A percentile compares a stretch with the other conserved stretches of the same genome.
Evolutionary conservation across 2,113 vertebrate genomes (phyloP).

Genomic region (Athene cunicularia): DNA sequence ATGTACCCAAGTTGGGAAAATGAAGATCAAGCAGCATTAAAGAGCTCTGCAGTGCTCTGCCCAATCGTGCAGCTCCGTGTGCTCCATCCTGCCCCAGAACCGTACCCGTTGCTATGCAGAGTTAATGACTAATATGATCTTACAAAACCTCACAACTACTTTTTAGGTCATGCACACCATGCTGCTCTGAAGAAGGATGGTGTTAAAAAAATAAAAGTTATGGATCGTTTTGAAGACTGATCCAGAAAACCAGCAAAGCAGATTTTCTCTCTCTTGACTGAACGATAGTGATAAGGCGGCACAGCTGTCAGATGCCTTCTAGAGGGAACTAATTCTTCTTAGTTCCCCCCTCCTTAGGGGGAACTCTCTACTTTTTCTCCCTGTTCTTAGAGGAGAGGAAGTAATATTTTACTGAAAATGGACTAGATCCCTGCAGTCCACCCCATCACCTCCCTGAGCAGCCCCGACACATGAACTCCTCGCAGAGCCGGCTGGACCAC

Average conservation of each 20-base stretch:
- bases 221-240: background rate
- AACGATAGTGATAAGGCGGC: accelerated
- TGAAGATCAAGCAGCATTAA: background rate
- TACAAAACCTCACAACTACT: accelerated
- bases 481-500: background rate
- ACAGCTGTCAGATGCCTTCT: background rate
- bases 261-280: background rate
- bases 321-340: background rate
- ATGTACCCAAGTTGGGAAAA: background rate
- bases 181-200: background rate
- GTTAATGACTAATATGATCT: accelerated
- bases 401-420: background rate
- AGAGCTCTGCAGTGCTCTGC: background rate
- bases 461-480: background rate
- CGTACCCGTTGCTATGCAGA: accelerated
- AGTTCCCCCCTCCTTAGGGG: background rate
- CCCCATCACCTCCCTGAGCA: background rate
- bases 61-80: background rate
- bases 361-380: background rate
- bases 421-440: background rate
- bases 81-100: background rate
- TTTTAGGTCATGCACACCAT: background rate
- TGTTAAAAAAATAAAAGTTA: accelerated
- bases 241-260: background rate
- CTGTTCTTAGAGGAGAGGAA: background rate